phyloP scores from a whole-genome alignment of 1,140 invertebrate species.

The Drosophila varians region DNA sequence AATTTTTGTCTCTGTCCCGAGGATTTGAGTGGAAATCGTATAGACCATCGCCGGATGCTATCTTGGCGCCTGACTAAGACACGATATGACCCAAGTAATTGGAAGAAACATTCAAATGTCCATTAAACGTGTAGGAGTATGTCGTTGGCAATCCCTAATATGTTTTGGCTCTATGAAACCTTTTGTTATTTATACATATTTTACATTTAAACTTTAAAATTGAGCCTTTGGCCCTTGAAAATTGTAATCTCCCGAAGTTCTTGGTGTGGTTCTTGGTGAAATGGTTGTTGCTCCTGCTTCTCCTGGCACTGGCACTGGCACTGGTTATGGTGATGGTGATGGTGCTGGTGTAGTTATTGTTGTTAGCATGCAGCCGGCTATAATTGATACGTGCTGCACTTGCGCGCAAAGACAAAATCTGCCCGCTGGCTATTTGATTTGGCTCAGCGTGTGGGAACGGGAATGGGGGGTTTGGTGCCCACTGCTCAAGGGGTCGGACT shows the following conservation, averaged over 20 bases:
- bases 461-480: slow-evolving; percentile 3
- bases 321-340: slow-evolving; percentile 11
- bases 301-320: slow-evolving; percentile 1
- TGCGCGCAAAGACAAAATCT: slow-evolving; percentile 78
- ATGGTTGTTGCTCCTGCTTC: slow-evolving; percentile 14
- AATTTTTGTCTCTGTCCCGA: slow-evolving; percentile 67
- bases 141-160: background rate
- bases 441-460: slow-evolving; percentile 33
- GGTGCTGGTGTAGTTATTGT: slow-evolving; percentile 41
- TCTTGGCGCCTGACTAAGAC: slow-evolving; percentile 24
- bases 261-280: slow-evolving; percentile 47
- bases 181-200: too few relatives aligned
- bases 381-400: slow-evolving; percentile 79
- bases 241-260: slow-evolving; percentile 34
- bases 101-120: slow-evolving; percentile 27
- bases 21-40: slow-evolving; percentile 27
- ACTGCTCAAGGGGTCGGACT: background rate
- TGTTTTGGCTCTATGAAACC: background rate
- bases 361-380: slow-evolving; percentile 40
- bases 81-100: slow-evolving; percentile 14
- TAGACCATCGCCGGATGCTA: slow-evolving; percentile 11
- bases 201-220: background rate
- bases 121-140: background rate
- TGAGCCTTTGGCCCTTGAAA: slow-evolving; percentile 26
- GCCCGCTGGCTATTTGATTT: slow-evolving; percentile 73